phyloP scores from a whole-genome alignment of 1,140 invertebrate species.

The Panonychus citri region DNA sequence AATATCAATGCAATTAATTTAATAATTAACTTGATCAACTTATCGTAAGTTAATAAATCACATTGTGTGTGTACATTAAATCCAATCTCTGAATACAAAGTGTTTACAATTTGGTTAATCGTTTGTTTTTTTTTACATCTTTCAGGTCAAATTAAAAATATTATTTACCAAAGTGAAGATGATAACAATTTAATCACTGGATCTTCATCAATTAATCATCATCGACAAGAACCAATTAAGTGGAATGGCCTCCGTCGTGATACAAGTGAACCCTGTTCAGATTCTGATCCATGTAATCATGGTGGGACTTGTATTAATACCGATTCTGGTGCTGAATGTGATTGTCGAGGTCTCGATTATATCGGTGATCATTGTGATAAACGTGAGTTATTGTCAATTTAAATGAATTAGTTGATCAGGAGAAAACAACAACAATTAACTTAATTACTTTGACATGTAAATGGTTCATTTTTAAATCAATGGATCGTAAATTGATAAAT shows the following conservation, averaged over 20 bases:
- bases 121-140: background rate
- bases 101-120: background rate
- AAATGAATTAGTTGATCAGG: background rate
- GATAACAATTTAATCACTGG: no score
- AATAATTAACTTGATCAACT: no score
- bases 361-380: conserved; percentile 78
- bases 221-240: background rate
- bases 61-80: no score
- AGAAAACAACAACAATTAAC: no score
- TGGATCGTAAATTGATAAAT: no score
- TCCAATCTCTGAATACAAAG: no score
- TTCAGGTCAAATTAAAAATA: background rate
- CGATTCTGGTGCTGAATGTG: conserved; percentile 72
- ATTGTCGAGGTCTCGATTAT: conserved; percentile 68
- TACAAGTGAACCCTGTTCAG: background rate
- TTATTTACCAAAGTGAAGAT: background rate
- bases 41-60: no score
- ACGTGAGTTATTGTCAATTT: conserved; percentile 36
- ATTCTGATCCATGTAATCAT: conserved; percentile 49
- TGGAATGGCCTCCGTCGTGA: background rate
- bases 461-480: no score
- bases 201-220: background rate
- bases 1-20: no score
- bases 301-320: conserved; percentile 81
- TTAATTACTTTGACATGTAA: no score